Evolutionary conservation across 2,797 vertebrate species (phyloP).

Genomic region (Ctenochaetus hawaiiensis): DNA sequence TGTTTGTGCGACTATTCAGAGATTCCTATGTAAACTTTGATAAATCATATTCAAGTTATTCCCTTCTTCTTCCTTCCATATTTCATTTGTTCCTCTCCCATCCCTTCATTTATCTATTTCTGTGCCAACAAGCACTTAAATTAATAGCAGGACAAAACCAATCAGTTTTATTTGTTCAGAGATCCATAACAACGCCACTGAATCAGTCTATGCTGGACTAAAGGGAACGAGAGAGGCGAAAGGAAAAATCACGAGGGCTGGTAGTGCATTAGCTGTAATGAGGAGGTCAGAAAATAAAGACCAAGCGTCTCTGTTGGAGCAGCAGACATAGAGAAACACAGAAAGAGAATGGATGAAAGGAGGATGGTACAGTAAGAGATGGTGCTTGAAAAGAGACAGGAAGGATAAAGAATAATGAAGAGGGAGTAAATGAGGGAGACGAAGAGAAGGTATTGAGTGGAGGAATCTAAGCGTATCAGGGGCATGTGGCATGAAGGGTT

Average conservation of each 20-base stretch:
- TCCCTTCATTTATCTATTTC: conserved; percentile 25
- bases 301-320: conserved; percentile 32
- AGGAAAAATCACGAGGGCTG: conserved; percentile 25
- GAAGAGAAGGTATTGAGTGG: conserved; percentile 6
- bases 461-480: conserved; percentile 27
- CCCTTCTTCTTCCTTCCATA: conserved; percentile 21
- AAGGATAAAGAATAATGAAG: conserved; percentile 10
- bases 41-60: conserved; percentile 22
- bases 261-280: conserved; percentile 68
- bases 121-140: conserved; percentile 53
- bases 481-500: conserved; percentile 44
- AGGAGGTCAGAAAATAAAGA: conserved; percentile 60
- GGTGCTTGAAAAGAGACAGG: neutral
- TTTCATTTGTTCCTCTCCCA: conserved; percentile 26
- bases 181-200: conserved; percentile 53
- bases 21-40: too few species aligned
- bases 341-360: conserved; percentile 25
- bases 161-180: conserved; percentile 49
- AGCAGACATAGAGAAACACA: conserved; percentile 13
- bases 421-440: neutral
- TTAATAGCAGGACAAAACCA: conserved; percentile 53
- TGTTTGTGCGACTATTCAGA: neutral
- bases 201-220: conserved; percentile 51
- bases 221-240: conserved; percentile 30
- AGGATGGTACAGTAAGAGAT: conserved; percentile 9